Conservation (phyloP, 1,140 invertebrate species). For the Anastatus disparis region DNA sequence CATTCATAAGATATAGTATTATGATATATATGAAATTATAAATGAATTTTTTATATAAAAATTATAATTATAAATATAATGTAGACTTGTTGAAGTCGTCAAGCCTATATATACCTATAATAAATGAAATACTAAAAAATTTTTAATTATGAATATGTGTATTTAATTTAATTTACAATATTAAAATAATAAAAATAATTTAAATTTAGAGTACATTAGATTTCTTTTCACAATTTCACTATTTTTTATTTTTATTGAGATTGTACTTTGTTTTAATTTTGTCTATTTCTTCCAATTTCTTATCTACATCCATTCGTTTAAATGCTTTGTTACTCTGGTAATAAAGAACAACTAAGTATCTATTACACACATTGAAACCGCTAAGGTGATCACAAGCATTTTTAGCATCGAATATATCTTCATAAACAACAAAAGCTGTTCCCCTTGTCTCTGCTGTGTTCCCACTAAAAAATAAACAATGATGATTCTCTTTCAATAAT, state of each 20-base stretch:
- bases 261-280: conserved; percentile 96
- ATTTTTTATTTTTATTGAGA: conserved; percentile 69
- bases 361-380: conserved; percentile 98
- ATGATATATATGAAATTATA: too few species aligned
- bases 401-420: conserved; percentile 99
- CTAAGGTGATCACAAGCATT: conserved; percentile 99
- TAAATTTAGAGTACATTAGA: too few species aligned
- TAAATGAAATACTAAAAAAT: too few species aligned
- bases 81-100: too few species aligned
- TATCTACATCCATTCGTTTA: conserved; percentile 95
- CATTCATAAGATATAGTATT: too few species aligned
- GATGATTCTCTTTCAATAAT: conserved; percentile 1
- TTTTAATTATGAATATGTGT: too few species aligned
- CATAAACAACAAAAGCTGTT: conserved; percentile 99
- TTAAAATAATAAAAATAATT: too few species aligned
- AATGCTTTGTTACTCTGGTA: conserved; percentile 96
- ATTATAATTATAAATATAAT: too few species aligned
- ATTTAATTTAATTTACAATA: too few species aligned
- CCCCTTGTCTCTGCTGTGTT: conserved; percentile 98
- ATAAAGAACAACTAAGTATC: conserved; percentile 97
- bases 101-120: too few species aligned
- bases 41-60: too few species aligned
- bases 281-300: conserved; percentile 96
- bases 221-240: too few species aligned
- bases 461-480: conserved; percentile 75